Percentiles rank a stretch among this genome's conserved stretches.
Evolutionary conservation across 2,797 vertebrate species (phyloP).

Genomic region (Trichosurus vulpecula): DNA sequence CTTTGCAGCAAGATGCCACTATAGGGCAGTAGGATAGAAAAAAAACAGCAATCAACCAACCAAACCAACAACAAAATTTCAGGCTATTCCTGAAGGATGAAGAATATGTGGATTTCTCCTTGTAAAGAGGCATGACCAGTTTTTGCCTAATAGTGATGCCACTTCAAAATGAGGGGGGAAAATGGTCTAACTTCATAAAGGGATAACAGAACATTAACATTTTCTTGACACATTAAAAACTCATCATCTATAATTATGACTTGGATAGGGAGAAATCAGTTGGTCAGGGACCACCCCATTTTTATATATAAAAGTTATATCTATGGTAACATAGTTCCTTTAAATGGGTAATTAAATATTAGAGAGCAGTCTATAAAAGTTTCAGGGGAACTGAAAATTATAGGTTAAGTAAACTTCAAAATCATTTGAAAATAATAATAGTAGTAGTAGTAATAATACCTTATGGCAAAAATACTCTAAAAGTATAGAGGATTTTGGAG

Average conservation of each 20-base stretch:
- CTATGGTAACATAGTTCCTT: background rate
- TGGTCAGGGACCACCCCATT: background rate
- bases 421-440: background rate
- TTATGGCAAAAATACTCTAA: background rate
- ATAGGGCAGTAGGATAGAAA: background rate
- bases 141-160: background rate
- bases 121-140: background rate
- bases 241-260: background rate
- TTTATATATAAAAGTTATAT: background rate
- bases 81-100: background rate
- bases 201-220: background rate
- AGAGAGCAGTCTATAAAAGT: background rate
- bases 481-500: slow-evolving; percentile 49
- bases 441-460: background rate
- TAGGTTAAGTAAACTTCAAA: background rate
- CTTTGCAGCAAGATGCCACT: background rate
- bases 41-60: background rate
- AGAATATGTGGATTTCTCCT: background rate
- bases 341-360: background rate
- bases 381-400: background rate
- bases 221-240: background rate
- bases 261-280: background rate
- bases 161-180: background rate
- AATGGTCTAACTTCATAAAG: background rate
- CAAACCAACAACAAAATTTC: background rate